Percentiles rank a stretch among this genome's conserved stretches.
phyloP scores from a whole-genome alignment of 2,797 vertebrate genomes.

The Martes flavigula region DNA sequence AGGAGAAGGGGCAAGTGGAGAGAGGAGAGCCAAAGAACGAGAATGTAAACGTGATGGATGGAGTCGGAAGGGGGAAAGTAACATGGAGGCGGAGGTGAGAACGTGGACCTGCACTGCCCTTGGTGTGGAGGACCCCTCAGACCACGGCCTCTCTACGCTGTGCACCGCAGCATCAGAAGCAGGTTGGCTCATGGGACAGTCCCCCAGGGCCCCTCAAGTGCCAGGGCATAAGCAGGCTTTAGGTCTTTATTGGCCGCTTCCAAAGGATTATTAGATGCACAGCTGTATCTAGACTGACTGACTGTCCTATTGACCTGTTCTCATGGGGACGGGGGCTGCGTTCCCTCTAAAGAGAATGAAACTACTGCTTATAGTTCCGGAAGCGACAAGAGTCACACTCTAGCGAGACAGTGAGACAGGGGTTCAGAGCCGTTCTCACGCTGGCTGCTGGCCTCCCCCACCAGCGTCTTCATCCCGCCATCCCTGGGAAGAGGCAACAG shows the following conservation, averaged over 20 bases:
- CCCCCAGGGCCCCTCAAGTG: fast-evolving
- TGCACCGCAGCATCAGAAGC: not conserved
- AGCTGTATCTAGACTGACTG: fast-evolving
- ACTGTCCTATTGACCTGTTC: not conserved
- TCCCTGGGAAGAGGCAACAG: fast-evolving
- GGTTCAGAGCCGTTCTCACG: no score
- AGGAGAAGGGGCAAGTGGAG: no score
- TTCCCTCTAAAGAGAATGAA: not conserved
- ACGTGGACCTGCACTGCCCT: fast-evolving
- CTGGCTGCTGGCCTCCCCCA: fast-evolving
- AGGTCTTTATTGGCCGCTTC: not conserved
- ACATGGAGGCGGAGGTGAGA: not conserved
- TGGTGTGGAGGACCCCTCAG: not conserved
- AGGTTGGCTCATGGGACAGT: fast-evolving
- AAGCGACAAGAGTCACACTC: not conserved
- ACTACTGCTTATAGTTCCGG: not conserved
- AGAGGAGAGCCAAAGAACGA: fast-evolving
- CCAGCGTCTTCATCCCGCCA: fast-evolving
- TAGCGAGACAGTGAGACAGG: not conserved
- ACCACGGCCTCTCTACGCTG: fast-evolving
- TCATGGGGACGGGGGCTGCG: not conserved
- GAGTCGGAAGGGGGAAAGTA: no score
- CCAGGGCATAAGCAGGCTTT: not conserved
- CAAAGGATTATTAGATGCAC: fast-evolving
- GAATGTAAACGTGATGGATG: fast-evolving